Evolutionary conservation across 92 coral and sea anemone genomes (phyloP), one percentile per base, ranked within the genome.

Genomic region (Micromussa lordhowensis): DNA sequence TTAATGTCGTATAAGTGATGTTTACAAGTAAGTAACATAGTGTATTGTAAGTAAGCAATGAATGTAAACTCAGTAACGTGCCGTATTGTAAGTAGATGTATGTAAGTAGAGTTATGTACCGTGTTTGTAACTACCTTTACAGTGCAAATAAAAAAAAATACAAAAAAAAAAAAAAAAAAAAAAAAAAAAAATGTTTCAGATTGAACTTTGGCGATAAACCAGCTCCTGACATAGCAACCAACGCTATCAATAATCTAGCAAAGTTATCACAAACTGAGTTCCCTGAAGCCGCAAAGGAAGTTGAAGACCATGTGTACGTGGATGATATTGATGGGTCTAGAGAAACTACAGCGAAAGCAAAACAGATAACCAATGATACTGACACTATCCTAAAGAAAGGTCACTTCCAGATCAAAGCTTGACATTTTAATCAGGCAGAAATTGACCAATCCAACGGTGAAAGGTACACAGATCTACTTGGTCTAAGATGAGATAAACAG

Each of bases 391-490:
- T 90, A 30, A 75, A 68, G 19, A 83, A 88, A 51, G 84, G 91
- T 21, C 87, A 82, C 17, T 82, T 88, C 77, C 75, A 88, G 31
- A 83, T 83, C 16, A 83, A 83, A 28, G 31, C 78, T 29, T 83
- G 79, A 80, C 87, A 83, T 18, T 82, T 80, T 19, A 68, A 82
- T 26, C 36, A 68, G 64, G 7, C 69, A 36, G 94, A 55, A 21
- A 92, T 92, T 29, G 92, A 92, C 84, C 90, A 78, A 40, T 91
- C 88, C 89, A 35, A 91, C 30, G 82, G 88, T 28, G 92, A 92
- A 69, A 63, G 44, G 78, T 36, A 8, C 36, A 84, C 92, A 26
- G 79, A 84, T 79, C 61, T 85, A 28, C 94, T 91, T 4, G 95
- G 92, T 9, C 95, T 90, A 40, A 61, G 57, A 69, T 89, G 93